Evolutionary conservation across 2,888 invertebrate species (phyloP).

Genomic region (Leucoma salicis): DNA sequence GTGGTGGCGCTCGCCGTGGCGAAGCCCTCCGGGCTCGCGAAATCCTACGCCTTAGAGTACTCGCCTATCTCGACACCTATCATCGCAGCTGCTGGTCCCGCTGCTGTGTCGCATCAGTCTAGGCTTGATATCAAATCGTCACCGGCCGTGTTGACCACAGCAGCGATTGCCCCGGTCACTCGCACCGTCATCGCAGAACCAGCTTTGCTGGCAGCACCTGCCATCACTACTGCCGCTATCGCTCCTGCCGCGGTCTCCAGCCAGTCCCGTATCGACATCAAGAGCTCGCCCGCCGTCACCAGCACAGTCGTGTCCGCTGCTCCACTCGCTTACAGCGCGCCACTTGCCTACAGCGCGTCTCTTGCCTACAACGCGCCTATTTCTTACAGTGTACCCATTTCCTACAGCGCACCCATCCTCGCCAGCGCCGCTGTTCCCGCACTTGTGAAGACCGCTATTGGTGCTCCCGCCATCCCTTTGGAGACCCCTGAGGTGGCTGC

Average conservation of each 20-base stretch:
- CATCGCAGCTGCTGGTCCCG: slow-evolving; percentile 38
- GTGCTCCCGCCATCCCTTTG: slow-evolving; percentile 51
- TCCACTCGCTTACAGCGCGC: slow-evolving; percentile 49
- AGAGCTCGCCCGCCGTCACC: slow-evolving; percentile 61
- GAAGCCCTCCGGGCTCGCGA: slow-evolving; percentile 29
- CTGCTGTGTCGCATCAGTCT: slow-evolving; percentile 48
- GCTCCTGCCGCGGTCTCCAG: slow-evolving; percentile 56
- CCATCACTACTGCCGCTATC: slow-evolving; percentile 19
- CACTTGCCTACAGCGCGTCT: slow-evolving; percentile 31
- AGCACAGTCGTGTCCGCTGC: slow-evolving; percentile 43
- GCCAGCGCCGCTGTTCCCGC: slow-evolving; percentile 22
- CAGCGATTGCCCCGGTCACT: slow-evolving; percentile 24
- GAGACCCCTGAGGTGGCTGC: slow-evolving; percentile 69
- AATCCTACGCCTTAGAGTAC: slow-evolving; percentile 19
- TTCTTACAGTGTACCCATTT: neutral
- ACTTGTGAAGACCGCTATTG: slow-evolving; percentile 50
- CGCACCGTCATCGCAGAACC: slow-evolving; percentile 29
- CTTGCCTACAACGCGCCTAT: slow-evolving; percentile 19
- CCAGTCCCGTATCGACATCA: slow-evolving; percentile 63
- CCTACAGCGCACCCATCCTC: slow-evolving; percentile 53
- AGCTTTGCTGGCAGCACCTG: slow-evolving; percentile 33
- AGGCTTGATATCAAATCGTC: slow-evolving; percentile 56
- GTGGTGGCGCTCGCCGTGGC: slow-evolving; percentile 66
- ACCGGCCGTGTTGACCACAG: slow-evolving; percentile 46
- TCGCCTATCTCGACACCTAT: slow-evolving; percentile 29